A percentile compares a stretch with the other conserved stretches of the same genome.
Evolutionary conservation across 2,113 vertebrate genomes (phyloP).

Genomic region (Cyprinus carpio): DNA sequence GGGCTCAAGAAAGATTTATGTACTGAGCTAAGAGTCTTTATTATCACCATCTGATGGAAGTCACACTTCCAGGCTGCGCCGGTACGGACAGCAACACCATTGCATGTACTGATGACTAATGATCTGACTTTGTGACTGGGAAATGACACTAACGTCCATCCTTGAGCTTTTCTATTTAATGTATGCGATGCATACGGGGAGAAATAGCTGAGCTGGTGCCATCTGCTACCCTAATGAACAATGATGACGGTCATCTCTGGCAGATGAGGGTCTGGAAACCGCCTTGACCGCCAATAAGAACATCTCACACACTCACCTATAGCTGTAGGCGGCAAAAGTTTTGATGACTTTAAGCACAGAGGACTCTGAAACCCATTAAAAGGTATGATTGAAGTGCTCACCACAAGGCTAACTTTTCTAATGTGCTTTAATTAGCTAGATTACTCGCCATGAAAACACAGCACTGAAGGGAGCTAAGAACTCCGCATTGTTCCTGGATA

Average conservation of each 20-base stretch:
- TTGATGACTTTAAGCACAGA: constrained; percentile 41
- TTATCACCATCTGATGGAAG: not conserved
- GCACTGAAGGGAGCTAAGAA: constrained; percentile 17
- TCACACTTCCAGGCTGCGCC: not conserved
- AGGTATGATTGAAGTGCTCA: constrained; percentile 33
- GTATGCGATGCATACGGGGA: constrained; percentile 12
- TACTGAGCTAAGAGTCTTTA: constrained; percentile 13
- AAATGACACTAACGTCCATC: constrained; percentile 30
- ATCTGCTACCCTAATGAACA: constrained; percentile 38
- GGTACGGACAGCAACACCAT: constrained; percentile 10
- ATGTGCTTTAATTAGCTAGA: constrained; percentile 50
- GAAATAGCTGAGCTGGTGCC: constrained; percentile 17
- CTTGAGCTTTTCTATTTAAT: constrained; percentile 19
- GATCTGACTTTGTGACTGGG: constrained; percentile 29
- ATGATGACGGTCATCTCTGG: constrained; percentile 43
- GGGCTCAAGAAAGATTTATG: constrained; percentile 20
- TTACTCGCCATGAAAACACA: constrained; percentile 34
- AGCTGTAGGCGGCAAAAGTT: constrained; percentile 11
- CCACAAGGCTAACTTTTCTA: constrained; percentile 44
- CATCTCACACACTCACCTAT: constrained; percentile 33
- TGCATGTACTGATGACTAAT: not conserved
- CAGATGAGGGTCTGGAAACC: constrained; percentile 20
- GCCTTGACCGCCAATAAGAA: constrained; percentile 24
- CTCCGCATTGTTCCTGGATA: constrained; percentile 40
- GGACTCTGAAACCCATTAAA: constrained; percentile 36